Evolutionary conservation across 2,113 vertebrate genomes (phyloP).

Genomic region (Ramphastos sulfuratus): DNA sequence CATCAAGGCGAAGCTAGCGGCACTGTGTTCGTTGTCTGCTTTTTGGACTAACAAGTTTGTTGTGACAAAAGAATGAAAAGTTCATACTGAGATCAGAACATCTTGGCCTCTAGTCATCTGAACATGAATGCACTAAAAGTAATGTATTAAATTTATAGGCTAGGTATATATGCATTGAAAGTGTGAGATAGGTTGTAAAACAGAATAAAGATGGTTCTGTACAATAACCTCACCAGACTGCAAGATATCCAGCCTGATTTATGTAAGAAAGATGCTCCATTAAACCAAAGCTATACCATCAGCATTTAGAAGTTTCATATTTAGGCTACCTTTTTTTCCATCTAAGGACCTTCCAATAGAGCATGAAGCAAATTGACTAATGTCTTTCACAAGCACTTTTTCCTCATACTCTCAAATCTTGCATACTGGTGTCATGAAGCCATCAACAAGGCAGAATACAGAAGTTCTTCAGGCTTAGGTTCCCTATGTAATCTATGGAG

Average conservation of each 20-base stretch:
- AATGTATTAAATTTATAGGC: not conserved
- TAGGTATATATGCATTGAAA: not conserved
- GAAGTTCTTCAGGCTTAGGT: not conserved
- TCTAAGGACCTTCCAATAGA: not conserved
- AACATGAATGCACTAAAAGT: not conserved
- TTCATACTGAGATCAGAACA: not conserved
- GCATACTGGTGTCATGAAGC: not conserved
- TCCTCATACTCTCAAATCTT: not conserved
- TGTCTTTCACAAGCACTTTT: not conserved
- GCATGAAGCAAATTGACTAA: not conserved
- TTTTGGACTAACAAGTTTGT: not conserved
- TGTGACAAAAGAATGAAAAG: not conserved
- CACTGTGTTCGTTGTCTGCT: not conserved
- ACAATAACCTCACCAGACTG: not conserved
- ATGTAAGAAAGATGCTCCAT: not conserved
- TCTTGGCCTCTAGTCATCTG: not conserved
- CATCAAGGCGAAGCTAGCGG: not conserved
- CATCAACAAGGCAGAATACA: not conserved
- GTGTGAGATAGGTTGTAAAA: not conserved
- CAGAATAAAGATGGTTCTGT: not conserved
- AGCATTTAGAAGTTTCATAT: not conserved
- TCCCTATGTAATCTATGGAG: not conserved
- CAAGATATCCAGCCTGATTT: not conserved
- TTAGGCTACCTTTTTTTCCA: not conserved
- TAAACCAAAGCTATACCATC: not conserved